phyloP scores from a whole-genome alignment of 2,113 vertebrate species.

The Callithrix jacchus region DNA sequence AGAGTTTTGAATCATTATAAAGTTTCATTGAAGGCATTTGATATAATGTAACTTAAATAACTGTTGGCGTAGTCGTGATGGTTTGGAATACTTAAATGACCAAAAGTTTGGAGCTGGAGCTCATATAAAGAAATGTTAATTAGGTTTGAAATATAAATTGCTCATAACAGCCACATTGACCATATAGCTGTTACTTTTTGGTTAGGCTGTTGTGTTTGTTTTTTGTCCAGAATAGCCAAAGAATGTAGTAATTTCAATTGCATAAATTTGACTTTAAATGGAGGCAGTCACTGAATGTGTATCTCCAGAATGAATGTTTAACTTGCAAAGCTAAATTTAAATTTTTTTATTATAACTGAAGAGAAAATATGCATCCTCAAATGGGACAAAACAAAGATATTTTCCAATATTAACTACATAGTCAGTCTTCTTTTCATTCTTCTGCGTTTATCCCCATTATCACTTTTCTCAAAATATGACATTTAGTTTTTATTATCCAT shows the following conservation, averaged over 20 bases:
- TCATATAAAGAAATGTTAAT: background rate
- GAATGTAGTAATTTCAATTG: background rate
- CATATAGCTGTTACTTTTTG: background rate
- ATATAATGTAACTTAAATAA: background rate
- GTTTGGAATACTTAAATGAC: background rate
- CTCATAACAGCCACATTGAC: background rate
- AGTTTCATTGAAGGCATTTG: background rate
- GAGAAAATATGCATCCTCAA: conserved; percentile 6
- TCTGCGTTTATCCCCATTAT: background rate
- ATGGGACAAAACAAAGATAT: background rate
- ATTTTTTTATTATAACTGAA: conserved; percentile 20
- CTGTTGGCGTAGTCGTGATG: background rate
- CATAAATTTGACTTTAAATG: conserved; percentile 37
- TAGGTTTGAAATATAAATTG: background rate
- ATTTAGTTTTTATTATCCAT: background rate
- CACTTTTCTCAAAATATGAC: background rate
- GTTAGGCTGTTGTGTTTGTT: background rate
- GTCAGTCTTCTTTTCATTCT: background rate
- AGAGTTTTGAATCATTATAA: background rate
- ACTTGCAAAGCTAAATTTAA: background rate
- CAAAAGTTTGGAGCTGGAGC: background rate
- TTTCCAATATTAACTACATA: background rate
- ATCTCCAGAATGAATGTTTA: conserved; percentile 7
- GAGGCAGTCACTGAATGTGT: background rate
- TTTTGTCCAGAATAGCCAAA: background rate